Base-by-base conservation (phyloP, 2,797 vertebrate genomes). In the Potorous gilbertii region DNA sequence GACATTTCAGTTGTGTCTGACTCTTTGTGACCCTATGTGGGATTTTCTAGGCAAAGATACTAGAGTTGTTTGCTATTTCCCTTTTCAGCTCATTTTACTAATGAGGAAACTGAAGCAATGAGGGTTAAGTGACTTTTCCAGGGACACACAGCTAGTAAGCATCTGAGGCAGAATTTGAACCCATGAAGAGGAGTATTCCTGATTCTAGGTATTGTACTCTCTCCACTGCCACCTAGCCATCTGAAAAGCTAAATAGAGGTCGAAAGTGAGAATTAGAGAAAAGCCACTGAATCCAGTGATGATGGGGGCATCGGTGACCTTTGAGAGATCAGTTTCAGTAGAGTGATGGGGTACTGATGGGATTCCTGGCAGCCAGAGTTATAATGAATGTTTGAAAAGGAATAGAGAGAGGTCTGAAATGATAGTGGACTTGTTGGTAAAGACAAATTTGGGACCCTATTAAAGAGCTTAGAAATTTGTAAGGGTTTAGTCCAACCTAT, bases 351-450 rank as follows among this genome's bases (percentile, higher is more conserved):
- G 24, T 0, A 16, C 87, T 10, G 31, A 55, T n/a, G 1, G 0
- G 6, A 1, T 21, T 29, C 8, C 31, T 46, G 28, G 74, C 10
- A 1, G 1, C 0, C 0, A 16, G 56, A 55, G 10, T 0, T 56
- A 89, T 24, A 10, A 66, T 11, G 52, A 52, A 5, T 13, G 50
- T 11, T 55, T 56, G 52, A 31, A 92, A 92, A 40, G 56, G 0
- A 81, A 27, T 1, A 93, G 92, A 87, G 40, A 34, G 34, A 52
- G 91, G 93, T 55, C n/a, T 55, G 28, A 92, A 92, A 50, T 74
- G 87, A 56, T 2, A 29, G 6, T 89, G 27, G 50, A 31, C 54
- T 31, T 91, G 55, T 54, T n/a, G 54, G 24, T 3, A 24, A 90
- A 90, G 31, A 90, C 31, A 90, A 54, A 57, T 4, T 94, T 55